Evolutionary conservation across 2,797 vertebrate genomes (phyloP).

Genomic region (Naso thynnoides): DNA sequence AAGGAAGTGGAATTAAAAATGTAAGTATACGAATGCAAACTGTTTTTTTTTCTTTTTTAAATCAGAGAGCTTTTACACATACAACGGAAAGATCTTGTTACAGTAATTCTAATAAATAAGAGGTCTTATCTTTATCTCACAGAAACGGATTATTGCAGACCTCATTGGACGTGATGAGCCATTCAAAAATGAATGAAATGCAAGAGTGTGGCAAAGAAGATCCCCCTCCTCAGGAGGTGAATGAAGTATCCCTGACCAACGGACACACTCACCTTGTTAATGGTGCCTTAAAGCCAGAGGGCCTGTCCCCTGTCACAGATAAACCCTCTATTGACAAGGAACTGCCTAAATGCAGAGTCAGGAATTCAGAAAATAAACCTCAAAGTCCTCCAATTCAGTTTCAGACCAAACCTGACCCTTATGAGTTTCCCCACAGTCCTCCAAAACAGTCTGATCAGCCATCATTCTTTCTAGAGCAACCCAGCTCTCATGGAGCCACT

Average conservation of each 20-base stretch:
- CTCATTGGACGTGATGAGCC: conserved; percentile 76
- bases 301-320: conserved; percentile 79
- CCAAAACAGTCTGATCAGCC: conserved; percentile 55
- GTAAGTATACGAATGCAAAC: conserved; percentile 85
- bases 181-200: conserved; percentile 78
- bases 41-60: not conserved
- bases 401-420: conserved; percentile 86
- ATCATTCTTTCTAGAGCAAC: conserved; percentile 42
- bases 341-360: conserved; percentile 70
- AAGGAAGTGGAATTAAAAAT: conserved; percentile 86
- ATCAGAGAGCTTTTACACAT: not conserved
- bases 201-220: conserved; percentile 68
- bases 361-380: conserved; percentile 77
- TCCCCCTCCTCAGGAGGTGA: conserved; percentile 79
- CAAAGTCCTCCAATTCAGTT: conserved; percentile 44
- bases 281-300: conserved; percentile 97
- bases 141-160: conserved; percentile 81
- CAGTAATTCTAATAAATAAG: not conserved
- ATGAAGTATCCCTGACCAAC: conserved; percentile 86
- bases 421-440: conserved; percentile 86
- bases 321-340: conserved; percentile 64
- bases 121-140: conserved; percentile 17
- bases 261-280: conserved; percentile 88
- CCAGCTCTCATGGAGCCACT: conserved; percentile 25
- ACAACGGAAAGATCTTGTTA: not conserved